These are phyloP conservation scores for Nautilus pompilius DNA, from an alignment of 1,140 invertebrate genomes.

Conservation along the genomic window DNA sequence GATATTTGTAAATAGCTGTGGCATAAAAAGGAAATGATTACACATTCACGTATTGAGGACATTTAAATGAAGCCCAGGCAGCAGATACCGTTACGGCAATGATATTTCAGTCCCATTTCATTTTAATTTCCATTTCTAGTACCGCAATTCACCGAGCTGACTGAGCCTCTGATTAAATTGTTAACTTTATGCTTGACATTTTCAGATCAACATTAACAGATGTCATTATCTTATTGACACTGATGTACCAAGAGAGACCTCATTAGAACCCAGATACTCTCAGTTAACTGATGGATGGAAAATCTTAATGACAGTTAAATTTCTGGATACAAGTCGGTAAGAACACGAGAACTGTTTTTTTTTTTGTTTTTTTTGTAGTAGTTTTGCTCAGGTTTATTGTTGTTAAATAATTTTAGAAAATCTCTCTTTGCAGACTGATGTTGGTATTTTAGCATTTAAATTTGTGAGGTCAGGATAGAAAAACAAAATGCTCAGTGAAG, in stretches of 20 bases:
- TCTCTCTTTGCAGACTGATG: not conserved
- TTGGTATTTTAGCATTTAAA: not conserved
- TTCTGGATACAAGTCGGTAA: constrained; percentile 73
- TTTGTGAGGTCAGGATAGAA: not conserved
- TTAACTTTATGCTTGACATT: too few species aligned
- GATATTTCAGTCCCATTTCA: too few species aligned
- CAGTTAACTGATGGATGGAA: constrained; percentile 70
- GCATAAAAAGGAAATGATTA: too few species aligned
- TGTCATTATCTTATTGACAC: constrained; percentile 74
- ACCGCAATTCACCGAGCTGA: too few species aligned
- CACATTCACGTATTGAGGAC: too few species aligned
- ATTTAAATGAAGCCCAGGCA: too few species aligned
- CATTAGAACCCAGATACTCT: constrained; percentile 79
- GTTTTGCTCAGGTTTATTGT: not conserved
- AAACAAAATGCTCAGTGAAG: not conserved
- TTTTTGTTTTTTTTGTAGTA: not conserved
- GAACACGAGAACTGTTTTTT: not conserved
- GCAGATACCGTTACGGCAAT: too few species aligned
- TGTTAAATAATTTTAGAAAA: not conserved
- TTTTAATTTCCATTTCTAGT: too few species aligned
- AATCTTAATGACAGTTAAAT: constrained; percentile 69
- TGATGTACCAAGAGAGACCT: constrained; percentile 69
- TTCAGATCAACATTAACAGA: constrained; percentile 61
- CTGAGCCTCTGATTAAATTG: too few species aligned
- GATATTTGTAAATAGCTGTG: too few species aligned